Evolutionary conservation across 2,797 vertebrate genomes (phyloP).

Genomic region (Spatula clypeata): DNA sequence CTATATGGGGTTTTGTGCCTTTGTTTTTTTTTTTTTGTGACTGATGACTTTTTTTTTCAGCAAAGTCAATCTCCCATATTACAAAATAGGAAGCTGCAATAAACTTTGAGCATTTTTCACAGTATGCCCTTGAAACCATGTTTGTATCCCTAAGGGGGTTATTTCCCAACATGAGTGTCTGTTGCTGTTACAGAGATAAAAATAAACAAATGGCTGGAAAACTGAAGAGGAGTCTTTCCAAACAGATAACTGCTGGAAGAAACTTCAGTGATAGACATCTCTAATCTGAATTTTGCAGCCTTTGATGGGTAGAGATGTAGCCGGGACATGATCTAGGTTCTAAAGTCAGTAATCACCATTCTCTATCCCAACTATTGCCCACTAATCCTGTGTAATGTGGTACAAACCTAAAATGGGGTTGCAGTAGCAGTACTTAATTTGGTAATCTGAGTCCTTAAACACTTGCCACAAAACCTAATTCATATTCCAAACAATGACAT

Average conservation of each 20-base stretch:
- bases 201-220: background rate
- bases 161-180: background rate
- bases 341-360: background rate
- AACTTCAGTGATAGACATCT: background rate
- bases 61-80: background rate
- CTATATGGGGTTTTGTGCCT: background rate
- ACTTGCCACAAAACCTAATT: background rate
- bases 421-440: background rate
- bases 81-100: background rate
- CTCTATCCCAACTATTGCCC: background rate
- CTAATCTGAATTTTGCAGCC: background rate
- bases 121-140: background rate
- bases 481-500: background rate
- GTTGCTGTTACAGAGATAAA: background rate
- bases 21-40: background rate
- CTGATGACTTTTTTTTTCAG: background rate
- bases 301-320: background rate
- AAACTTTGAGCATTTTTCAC: background rate
- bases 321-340: background rate
- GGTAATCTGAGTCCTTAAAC: background rate
- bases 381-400: background rate
- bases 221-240: background rate
- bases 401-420: background rate
- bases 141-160: background rate
- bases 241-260: background rate